Evolutionary conservation across 2,113 vertebrate species (phyloP).

Genomic region (Hassar affinis): DNA sequence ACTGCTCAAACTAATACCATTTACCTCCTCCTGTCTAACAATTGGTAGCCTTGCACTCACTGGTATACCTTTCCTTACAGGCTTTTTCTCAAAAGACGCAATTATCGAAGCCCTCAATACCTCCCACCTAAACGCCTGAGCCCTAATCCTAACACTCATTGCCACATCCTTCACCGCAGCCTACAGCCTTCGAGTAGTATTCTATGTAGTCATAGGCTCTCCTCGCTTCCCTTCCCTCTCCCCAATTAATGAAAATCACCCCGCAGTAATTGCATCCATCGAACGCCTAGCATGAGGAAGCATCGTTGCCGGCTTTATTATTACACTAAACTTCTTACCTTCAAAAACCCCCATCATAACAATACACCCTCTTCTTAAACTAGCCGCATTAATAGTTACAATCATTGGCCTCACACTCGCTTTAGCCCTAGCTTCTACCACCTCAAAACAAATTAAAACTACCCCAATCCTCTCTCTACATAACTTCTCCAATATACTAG

Average conservation of each 20-base stretch:
- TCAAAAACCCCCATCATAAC: slow-evolving; percentile 31
- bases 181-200: slow-evolving; percentile 41
- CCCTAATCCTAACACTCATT: neutral
- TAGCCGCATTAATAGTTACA: neutral
- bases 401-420: neutral
- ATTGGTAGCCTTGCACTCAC: slow-evolving; percentile 48
- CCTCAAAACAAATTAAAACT: slow-evolving; percentile 22
- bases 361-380: neutral
- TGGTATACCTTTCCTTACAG: slow-evolving; percentile 53
- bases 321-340: slow-evolving; percentile 14
- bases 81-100: too few relatives aligned
- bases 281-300: slow-evolving; percentile 52
- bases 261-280: slow-evolving; percentile 16
- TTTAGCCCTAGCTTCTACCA: neutral
- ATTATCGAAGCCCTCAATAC: slow-evolving; percentile 46
- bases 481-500: slow-evolving; percentile 39
- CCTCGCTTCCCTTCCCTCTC: slow-evolving; percentile 24
- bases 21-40: too few relatives aligned
- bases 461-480: neutral
- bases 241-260: too few relatives aligned
- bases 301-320: slow-evolving; percentile 35
- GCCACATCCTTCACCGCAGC: slow-evolving; percentile 8
- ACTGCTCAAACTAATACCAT: too few relatives aligned
- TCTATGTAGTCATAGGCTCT: neutral
- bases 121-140: neutral